Evolutionary conservation across 1,140 invertebrate genomes (phyloP).

Genomic region (Lycorma delicatula): DNA sequence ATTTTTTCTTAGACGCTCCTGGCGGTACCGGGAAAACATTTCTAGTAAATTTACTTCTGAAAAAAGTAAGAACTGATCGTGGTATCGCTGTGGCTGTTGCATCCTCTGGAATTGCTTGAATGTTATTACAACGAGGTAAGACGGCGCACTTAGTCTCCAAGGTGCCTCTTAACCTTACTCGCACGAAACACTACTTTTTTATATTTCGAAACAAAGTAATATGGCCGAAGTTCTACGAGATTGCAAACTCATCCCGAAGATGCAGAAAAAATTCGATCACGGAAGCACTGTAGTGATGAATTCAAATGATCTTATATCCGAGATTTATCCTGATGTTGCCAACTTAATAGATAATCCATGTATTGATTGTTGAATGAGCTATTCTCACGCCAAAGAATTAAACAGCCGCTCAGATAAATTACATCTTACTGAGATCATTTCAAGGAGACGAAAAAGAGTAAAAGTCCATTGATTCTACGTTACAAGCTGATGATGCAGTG

Average conservation of each 20-base stretch:
- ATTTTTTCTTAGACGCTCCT: conserved; percentile 33
- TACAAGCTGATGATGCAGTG: conserved; percentile 27
- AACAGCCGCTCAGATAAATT: conserved; percentile 22
- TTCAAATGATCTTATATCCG: too few relatives aligned
- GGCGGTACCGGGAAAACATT: conserved; percentile 30
- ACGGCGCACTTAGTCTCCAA: conserved; percentile 38
- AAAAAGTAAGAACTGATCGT: conserved; percentile 23
- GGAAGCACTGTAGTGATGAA: too few relatives aligned
- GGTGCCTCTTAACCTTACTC: conserved; percentile 31
- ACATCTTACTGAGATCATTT: conserved; percentile 20
- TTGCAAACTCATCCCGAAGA: too few relatives aligned
- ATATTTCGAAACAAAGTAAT: conserved; percentile 25
- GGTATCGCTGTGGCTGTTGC: conserved; percentile 34
- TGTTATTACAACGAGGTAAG: conserved; percentile 31
- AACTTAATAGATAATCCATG: background rate
- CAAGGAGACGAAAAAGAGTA: conserved; percentile 19
- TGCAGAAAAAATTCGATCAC: too few relatives aligned
- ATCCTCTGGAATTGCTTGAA: conserved; percentile 39
- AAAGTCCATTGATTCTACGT: conserved; percentile 32
- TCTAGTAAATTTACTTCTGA: conserved; percentile 23
- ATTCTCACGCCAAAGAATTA: conserved; percentile 28
- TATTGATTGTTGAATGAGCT: conserved; percentile 26
- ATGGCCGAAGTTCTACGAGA: conserved; percentile 22
- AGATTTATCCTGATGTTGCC: background rate
- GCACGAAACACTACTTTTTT: conserved; percentile 22